Evolutionary conservation across 1,140 invertebrate species (phyloP), one percentile per base, ranked within the genome.

Genomic region (Trichomalopsis sarcophagae): DNA sequence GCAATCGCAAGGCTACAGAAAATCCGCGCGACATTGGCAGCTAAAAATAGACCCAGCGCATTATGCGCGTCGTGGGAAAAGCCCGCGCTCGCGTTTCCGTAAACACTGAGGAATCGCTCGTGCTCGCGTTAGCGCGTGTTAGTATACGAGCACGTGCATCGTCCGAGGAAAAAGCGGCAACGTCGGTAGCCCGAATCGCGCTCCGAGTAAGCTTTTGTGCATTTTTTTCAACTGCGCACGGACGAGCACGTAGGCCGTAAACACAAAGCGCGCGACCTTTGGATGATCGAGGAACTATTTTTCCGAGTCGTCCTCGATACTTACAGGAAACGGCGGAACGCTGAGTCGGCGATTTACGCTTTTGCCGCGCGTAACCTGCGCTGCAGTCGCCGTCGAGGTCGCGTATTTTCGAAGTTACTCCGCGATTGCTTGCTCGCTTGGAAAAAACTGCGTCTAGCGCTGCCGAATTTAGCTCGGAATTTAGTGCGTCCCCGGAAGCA

Each of bases 241-340:
- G 14, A 62, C 21, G 55, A 21, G 14, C 55, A 62, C 55, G 21
- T 6, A 62, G 2, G 7, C 55, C 4, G 55, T 78, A 10, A 74
- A 44, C 13, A 30, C 23, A n/a, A 27, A 55, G 11, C n/a, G 44
- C 21, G 36, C 33, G 50, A 77, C 50, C 81, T 75, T 66, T 82
- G 27, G 2, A 36, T 83, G 68, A 83, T 78, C 82, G 27, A 84
- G 82, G 82, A 84, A 84, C 27, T 84, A 79, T 84, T 84, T 84
- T 36, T 79, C 14, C 76, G 30, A 78, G 36, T 40, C 68, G 76
- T 84, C 82, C 82, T 84, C 82, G 82, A 62, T 79, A 77, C 76
- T 83, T 69, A 44, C 76, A 77, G 82, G 66, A 84, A 84, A 79
- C 76, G 33, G 77, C 47, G 68, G 33, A 79, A 84, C 7, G 21